Evolutionary conservation across 2,113 vertebrate species (phyloP).

Genomic region (Centropristis striata): DNA sequence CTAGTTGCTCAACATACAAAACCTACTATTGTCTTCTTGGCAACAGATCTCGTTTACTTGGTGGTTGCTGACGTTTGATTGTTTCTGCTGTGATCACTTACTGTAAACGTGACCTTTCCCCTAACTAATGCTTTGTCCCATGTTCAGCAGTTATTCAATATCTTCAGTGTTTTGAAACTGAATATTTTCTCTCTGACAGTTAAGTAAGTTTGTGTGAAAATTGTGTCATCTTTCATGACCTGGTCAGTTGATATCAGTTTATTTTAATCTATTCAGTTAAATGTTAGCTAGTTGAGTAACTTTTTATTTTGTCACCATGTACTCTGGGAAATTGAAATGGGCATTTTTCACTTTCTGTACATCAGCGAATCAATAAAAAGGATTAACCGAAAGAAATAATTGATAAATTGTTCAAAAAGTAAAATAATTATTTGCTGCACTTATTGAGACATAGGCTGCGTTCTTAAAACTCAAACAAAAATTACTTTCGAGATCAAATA

Average conservation of each 20-base stretch:
- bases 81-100: slow-evolving; percentile 15
- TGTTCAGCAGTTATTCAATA: slow-evolving; percentile 1
- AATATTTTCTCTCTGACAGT: neutral
- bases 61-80: slow-evolving; percentile 25
- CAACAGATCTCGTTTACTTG: slow-evolving; percentile 62
- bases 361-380: neutral
- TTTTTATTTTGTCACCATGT: no score
- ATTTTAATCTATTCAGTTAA: no score
- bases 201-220: neutral
- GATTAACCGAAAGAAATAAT: neutral
- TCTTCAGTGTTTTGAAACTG: slow-evolving; percentile 18
- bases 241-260: no score
- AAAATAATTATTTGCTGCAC: neutral
- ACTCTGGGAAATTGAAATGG: neutral
- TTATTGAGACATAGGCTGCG: no score
- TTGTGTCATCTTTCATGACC: no score
- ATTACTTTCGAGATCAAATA: neutral
- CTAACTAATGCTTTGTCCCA: neutral
- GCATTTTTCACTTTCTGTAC: neutral
- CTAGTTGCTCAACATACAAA: slow-evolving; percentile 72
- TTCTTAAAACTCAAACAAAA: neutral
- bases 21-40: slow-evolving; percentile 66
- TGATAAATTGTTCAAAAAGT: neutral
- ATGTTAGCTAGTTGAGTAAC: no score
- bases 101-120: slow-evolving; percentile 34